Evolutionary conservation across 2,113 vertebrate genomes (phyloP).

Genomic region (Neogobius melanostomus): DNA sequence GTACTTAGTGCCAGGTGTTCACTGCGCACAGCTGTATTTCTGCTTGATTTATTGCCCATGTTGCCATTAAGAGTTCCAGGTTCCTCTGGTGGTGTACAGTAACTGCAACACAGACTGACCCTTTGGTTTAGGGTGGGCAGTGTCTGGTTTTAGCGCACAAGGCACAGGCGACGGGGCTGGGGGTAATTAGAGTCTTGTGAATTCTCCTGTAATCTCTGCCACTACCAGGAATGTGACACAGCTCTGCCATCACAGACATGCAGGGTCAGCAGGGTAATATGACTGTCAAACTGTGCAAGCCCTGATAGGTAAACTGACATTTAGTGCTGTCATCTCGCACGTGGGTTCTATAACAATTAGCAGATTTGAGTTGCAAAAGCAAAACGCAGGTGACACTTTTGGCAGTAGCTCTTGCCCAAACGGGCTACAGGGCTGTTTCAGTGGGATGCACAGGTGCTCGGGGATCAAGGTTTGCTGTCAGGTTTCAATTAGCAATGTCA

Average conservation of each 20-base stretch:
- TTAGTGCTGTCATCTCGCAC: slow-evolving; percentile 24
- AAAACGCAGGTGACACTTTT: slow-evolving; percentile 1
- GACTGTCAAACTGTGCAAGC: slow-evolving; percentile 36
- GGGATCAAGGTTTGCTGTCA: slow-evolving; percentile 41
- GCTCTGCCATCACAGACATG: slow-evolving; percentile 44
- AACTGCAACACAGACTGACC: slow-evolving; percentile 25
- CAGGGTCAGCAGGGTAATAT: slow-evolving; percentile 39
- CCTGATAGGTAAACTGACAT: slow-evolving; percentile 42
- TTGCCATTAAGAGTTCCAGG: slow-evolving; percentile 7
- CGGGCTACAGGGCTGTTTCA: slow-evolving; percentile 6
- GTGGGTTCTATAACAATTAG: background rate
- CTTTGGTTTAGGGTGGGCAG: background rate
- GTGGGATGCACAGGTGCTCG: slow-evolving; percentile 16
- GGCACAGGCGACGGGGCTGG: slow-evolving; percentile 33
- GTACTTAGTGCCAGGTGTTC: slow-evolving; percentile 24
- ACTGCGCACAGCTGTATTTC: slow-evolving; percentile 14
- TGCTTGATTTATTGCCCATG: slow-evolving; percentile 14
- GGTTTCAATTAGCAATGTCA: slow-evolving; percentile 53
- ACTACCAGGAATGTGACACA: slow-evolving; percentile 66
- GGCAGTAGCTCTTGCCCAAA: slow-evolving; percentile 16
- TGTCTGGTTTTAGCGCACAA: slow-evolving; percentile 7
- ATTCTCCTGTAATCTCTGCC: slow-evolving; percentile 65
- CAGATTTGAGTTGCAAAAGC: slow-evolving; percentile 6
- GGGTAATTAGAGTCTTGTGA: slow-evolving; percentile 63
- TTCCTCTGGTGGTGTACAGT: slow-evolving; percentile 35